phyloP scores from a whole-genome alignment of 2,797 vertebrate species.

The Catostomus latipinnis region DNA sequence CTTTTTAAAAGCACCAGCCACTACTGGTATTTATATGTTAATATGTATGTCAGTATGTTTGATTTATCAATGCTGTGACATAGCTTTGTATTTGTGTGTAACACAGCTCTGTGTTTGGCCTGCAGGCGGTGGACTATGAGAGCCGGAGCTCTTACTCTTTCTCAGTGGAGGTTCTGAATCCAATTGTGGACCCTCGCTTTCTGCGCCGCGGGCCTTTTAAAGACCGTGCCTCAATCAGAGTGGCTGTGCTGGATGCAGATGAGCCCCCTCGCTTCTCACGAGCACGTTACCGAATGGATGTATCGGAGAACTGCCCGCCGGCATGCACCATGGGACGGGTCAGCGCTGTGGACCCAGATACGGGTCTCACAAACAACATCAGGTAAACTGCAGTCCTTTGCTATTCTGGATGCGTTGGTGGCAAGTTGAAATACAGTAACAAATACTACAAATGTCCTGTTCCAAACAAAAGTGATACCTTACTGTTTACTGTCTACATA shows the following conservation, averaged over 20 bases:
- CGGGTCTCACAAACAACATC: slow-evolving; percentile 85
- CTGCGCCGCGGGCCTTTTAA: slow-evolving; percentile 89
- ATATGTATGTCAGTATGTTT: background rate
- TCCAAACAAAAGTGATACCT: too few relatives aligned
- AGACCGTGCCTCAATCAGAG: slow-evolving; percentile 84
- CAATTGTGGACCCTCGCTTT: slow-evolving; percentile 88
- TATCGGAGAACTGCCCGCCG: slow-evolving; percentile 86
- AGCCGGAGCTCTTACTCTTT: slow-evolving; percentile 86
- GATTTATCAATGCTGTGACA: background rate
- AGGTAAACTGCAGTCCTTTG: slow-evolving; percentile 71
- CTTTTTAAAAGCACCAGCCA: too few relatives aligned
- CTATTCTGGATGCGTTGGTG: background rate
- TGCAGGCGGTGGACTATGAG: slow-evolving; percentile 86
- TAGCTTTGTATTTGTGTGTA: background rate
- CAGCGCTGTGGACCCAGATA: slow-evolving; percentile 86
- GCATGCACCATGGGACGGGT: slow-evolving; percentile 85
- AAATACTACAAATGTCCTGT: too few relatives aligned
- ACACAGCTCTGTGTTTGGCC: background rate
- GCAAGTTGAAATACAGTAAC: background rate
- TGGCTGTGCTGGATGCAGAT: slow-evolving; percentile 86
- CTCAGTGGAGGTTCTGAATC: slow-evolving; percentile 90
- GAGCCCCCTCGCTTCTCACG: slow-evolving; percentile 88
- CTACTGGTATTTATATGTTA: background rate
- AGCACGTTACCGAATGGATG: slow-evolving; percentile 82
- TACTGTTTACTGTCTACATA: too few relatives aligned